Evolutionary conservation across 2,113 vertebrate species (phyloP), one percentile per base, ranked within the genome.

Genomic region (Vulpes lagopus): DNA sequence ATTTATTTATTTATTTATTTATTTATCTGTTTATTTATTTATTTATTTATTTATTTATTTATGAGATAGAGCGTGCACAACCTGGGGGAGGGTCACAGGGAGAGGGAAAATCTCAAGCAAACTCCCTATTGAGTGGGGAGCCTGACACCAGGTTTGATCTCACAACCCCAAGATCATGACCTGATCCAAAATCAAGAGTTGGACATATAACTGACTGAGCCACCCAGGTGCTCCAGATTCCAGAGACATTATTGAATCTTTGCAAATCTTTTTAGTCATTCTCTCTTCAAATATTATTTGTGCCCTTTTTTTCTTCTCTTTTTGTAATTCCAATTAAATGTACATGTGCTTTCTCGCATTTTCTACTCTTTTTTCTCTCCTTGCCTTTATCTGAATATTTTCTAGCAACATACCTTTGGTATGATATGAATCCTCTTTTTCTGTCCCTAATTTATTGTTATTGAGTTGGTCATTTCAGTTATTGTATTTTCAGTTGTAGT

Each of bases 331-430:
- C n/a, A 62, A 74, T 30, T 82, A 35, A 73, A 88, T 22, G 65
- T 32, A 35, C 22, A 60, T 14, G 7, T 64, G 73, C 15, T 65
- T 62, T 80, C 83, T 64, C 8, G 30, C n/a, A 88, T 49, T 80
- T 87, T 64, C 4, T 7, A 81, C 43, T 55, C 51, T 3, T 5
- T 51, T 74, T 74, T 87, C 25, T 59, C 57, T 74, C 80, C 17
- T 23, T 35, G 22, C 57, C 82, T 96, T 89, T 25, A 11, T 67
- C 51, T 92, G 53, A 92, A 11, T 82, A 83, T 67, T 93, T 93
- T 27, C 59, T 51, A n/a, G 16, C 57, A 35, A 76, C 23, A 23
- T 30, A 32, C 23, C 30, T 19, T 80, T 27, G 67, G 17, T 69
- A 35, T 35, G 67, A 35, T 19, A 74, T 32, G 17, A 93, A 88